A percentile compares a stretch with the other conserved stretches of the same genome.
These are phyloP conservation scores for Microtus richardsoni DNA, from an alignment of 2,113 vertebrate genomes.

Conservation along the genomic window DNA sequence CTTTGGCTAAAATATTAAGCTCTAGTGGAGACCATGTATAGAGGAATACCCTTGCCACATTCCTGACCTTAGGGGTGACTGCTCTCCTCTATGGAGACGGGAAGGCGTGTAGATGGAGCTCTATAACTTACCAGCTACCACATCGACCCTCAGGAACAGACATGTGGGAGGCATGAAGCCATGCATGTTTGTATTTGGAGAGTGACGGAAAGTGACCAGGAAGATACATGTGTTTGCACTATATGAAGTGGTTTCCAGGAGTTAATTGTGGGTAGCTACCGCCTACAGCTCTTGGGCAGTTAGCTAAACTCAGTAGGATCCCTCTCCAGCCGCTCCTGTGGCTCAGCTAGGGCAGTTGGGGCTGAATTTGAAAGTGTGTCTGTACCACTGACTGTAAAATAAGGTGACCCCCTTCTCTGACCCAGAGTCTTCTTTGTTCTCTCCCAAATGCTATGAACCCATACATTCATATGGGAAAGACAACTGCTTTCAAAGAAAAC, in stretches of 20 bases:
- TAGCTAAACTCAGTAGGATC: conserved; percentile 46
- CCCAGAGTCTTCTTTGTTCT: neutral
- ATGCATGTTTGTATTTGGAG: neutral
- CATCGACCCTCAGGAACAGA: neutral
- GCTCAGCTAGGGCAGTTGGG: conserved; percentile 83
- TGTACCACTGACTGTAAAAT: conserved; percentile 76
- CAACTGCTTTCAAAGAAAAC: neutral
- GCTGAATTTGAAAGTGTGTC: conserved; percentile 83
- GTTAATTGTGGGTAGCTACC: neutral
- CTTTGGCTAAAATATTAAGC: neutral
- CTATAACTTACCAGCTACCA: neutral
- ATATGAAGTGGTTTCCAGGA: no score
- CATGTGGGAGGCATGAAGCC: neutral
- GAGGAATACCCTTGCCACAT: neutral
- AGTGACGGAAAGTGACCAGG: neutral
- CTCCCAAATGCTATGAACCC: conserved; percentile 54
- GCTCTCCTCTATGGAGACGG: neutral
- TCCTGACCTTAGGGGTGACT: neutral
- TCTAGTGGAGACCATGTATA: neutral
- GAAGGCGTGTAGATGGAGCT: neutral
- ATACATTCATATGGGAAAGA: neutral
- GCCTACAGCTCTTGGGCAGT: neutral
- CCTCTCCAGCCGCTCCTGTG: conserved; percentile 65
- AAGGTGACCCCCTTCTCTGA: conserved; percentile 62
- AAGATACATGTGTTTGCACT: neutral